These are phyloP conservation scores for Cantharis nigra DNA, from an alignment of 2,888 invertebrate genomes.

Conservation along the genomic window DNA sequence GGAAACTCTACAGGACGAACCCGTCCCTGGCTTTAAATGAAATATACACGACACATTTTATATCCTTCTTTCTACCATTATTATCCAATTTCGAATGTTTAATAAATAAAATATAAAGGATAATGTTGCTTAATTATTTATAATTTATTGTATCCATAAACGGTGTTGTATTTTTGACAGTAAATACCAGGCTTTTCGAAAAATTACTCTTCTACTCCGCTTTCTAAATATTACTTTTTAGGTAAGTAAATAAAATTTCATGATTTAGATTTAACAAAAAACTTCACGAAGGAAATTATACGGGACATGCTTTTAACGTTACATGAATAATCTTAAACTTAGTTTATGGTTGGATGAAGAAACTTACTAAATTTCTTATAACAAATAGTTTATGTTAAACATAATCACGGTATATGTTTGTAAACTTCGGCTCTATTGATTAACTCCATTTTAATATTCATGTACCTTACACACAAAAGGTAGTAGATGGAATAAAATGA, in stretches of 20 bases:
- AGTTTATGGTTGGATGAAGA: not conserved
- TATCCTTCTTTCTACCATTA: conserved; percentile 3
- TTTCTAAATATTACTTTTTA: not conserved
- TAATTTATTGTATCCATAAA: not conserved
- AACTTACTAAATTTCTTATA: not conserved
- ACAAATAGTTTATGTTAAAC: not conserved
- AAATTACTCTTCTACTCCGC: not conserved
- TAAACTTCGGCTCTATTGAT: not conserved
- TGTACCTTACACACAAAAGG: not conserved
- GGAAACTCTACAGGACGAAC: conserved; percentile 21
- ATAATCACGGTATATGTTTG: not conserved
- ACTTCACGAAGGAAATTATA: not conserved
- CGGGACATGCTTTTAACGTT: not conserved
- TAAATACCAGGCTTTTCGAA: not conserved
- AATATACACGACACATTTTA: conserved; percentile 10
- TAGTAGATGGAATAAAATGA: not conserved
- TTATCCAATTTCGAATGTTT: not conserved
- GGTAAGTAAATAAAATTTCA: not conserved
- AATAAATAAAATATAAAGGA: not conserved
- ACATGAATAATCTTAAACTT: not conserved
- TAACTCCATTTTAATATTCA: not conserved
- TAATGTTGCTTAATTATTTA: not conserved
- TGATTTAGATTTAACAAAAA: not conserved
- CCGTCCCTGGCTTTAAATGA: conserved; percentile 10
- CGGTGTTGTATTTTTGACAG: not conserved